Base-by-base conservation (phyloP, 2,113 vertebrate species). In the Xenopus borealis region DNA sequence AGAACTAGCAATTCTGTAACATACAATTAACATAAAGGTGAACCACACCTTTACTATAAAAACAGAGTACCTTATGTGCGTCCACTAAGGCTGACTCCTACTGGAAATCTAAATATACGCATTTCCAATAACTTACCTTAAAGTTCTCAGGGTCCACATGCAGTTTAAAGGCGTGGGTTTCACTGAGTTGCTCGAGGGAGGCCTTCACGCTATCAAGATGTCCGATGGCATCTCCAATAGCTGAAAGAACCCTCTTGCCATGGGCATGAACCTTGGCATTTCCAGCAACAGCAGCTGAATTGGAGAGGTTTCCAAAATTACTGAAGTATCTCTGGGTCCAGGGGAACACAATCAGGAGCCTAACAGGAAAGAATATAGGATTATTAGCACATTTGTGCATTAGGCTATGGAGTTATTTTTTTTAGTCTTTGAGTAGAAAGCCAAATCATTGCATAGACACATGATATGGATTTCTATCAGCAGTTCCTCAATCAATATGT, bases 181-280 rank as follows among this genome's bases (percentile, higher is more conserved):
- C 71, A 65, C 93, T 90, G 72, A 94, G 84, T 5, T 83, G 79
- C 0, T 55, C 52, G 23, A 87, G 69, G 4, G 72, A 59, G 2
- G 7, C 0, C 0, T 82, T 78, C 82, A 97, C 91, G 83, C 76
- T 62, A 66, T 97, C 93, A 78, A 95, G 80, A 80, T 94, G 91
- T 75, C 91, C 86, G 66, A 95, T n/a, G 0, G 89, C 92, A 0
- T 86, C 82, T 69, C 90, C 93, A 3, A 96, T 88, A 55, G 63
- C 77, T 0, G 0, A 1, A 1, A 88, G 80, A 50, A 93, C 84
- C 44, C 75, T 81, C 7, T 18, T 40, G 13, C 91, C 90, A 4
- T 90, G 89, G 12, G 82, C 83, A 40, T 40, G 5, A 40, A 90
- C 75, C 18, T 74, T 65, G 3, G 68, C 7, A 12, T 83, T 85